A percentile compares a stretch with the other conserved stretches of the same genome.
Evolutionary conservation across 2,113 vertebrate genomes (phyloP).

Genomic region (Grus americana): DNA sequence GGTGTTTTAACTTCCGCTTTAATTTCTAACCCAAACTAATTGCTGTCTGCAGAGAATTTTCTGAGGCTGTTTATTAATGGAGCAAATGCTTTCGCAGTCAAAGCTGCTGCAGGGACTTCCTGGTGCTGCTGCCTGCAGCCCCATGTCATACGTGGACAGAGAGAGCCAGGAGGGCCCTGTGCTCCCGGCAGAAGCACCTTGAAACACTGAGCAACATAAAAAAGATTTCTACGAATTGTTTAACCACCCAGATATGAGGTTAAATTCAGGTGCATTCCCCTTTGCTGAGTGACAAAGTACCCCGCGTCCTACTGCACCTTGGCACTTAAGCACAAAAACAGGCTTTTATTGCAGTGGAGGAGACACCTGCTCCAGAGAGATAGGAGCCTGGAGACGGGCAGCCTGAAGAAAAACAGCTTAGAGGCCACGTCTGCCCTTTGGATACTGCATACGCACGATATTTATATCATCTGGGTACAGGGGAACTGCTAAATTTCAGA

Average conservation of each 20-base stretch:
- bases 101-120: background rate
- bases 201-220: background rate
- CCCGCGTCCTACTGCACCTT: background rate
- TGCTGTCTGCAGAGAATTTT: background rate
- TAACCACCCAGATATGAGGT: fast-evolving
- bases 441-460: fast-evolving
- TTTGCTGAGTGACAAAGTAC: background rate
- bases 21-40: background rate
- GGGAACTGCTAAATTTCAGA: background rate
- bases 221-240: background rate
- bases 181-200: background rate
- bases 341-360: background rate
- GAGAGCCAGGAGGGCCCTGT: background rate
- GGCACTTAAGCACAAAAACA: background rate
- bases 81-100: background rate
- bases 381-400: background rate
- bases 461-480: background rate
- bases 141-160: fast-evolving
- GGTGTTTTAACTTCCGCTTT: background rate
- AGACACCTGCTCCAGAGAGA: background rate
- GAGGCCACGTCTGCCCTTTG: background rate
- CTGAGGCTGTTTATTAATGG: background rate
- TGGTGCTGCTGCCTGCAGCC: background rate
- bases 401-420: background rate
- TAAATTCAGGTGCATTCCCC: background rate